Evolutionary conservation across 2,888 invertebrate genomes (phyloP).

Genomic region (Dioctria rufipes): DNA sequence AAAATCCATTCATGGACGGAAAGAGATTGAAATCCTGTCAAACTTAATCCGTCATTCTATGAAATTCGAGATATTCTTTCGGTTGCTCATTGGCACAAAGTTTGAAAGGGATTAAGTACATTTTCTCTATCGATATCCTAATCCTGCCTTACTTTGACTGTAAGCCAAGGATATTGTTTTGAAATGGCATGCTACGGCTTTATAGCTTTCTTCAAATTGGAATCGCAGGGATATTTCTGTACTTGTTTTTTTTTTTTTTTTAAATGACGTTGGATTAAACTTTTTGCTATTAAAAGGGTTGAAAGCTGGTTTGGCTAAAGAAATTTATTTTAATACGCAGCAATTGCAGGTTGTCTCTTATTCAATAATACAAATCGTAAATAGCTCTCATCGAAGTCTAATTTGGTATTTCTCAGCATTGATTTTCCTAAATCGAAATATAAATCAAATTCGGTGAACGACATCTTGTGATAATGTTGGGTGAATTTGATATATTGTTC

Average conservation of each 20-base stretch:
- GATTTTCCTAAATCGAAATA: slow-evolving; percentile 15
- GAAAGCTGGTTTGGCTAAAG: slow-evolving; percentile 11
- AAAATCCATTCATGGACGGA: slow-evolving; percentile 34
- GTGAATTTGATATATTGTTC: slow-evolving; percentile 41
- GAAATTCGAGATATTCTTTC: slow-evolving; percentile 34
- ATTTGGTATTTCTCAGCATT: slow-evolving; percentile 29
- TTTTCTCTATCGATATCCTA: slow-evolving; percentile 12
- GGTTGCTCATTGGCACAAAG: slow-evolving; percentile 37
- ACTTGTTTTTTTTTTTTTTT: slow-evolving; percentile 4
- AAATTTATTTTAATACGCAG: neutral
- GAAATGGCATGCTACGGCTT: slow-evolving; percentile 26
- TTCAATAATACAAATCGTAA: too few relatives aligned
- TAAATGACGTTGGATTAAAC: slow-evolving; percentile 7
- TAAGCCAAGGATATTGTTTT: slow-evolving; percentile 26
- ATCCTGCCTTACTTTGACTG: slow-evolving; percentile 35
- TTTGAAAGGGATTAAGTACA: slow-evolving; percentile 30
- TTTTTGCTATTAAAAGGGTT: slow-evolving; percentile 30
- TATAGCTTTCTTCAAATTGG: slow-evolving; percentile 16
- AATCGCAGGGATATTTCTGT: neutral
- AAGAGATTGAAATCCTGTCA: slow-evolving; percentile 10
- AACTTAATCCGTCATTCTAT: slow-evolving; percentile 29
- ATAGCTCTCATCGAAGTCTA: neutral
- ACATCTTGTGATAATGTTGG: slow-evolving; percentile 43
- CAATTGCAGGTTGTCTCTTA: too few relatives aligned
- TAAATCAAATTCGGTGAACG: slow-evolving; percentile 42